Conservation (phyloP, 2,113 vertebrate genomes). For the Boulengeromyrus knoepffleri region DNA sequence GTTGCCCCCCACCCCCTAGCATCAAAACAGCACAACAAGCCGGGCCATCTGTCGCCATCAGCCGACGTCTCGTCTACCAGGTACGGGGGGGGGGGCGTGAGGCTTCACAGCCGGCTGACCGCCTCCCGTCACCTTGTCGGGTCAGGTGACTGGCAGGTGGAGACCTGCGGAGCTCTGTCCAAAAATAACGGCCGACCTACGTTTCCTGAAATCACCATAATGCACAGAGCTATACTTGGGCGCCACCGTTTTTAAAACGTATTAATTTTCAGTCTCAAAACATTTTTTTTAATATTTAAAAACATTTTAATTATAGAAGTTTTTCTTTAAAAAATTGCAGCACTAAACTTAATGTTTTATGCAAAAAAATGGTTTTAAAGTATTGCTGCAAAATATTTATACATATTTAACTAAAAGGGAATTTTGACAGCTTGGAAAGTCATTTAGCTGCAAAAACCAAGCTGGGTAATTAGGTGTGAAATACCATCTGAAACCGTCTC, state of each 20-base stretch:
- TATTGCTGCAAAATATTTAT: neutral
- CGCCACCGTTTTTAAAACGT: neutral
- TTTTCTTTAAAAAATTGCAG: neutral
- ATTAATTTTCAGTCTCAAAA: neutral
- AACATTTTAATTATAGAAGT: neutral
- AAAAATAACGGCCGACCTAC: neutral
- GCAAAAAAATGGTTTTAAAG: neutral
- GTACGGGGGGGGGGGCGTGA: neutral
- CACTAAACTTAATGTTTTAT: neutral
- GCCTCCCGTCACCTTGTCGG: neutral
- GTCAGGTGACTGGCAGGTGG: neutral
- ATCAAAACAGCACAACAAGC: constrained; percentile 18
- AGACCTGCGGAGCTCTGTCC: neutral
- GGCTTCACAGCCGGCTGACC: neutral
- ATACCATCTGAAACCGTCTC: neutral
- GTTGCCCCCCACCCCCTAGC: constrained; percentile 21
- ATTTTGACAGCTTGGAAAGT: neutral
- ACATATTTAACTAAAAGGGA: neutral
- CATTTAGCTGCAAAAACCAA: neutral
- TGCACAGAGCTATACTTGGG: neutral
- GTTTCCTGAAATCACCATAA: neutral
- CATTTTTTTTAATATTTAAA: neutral
- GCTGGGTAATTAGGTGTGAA: neutral
- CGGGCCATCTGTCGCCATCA: neutral
- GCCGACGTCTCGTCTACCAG: neutral